Evolutionary conservation across 2,888 invertebrate genomes (phyloP).

Genomic region (Phyllotreta cruciferae): DNA sequence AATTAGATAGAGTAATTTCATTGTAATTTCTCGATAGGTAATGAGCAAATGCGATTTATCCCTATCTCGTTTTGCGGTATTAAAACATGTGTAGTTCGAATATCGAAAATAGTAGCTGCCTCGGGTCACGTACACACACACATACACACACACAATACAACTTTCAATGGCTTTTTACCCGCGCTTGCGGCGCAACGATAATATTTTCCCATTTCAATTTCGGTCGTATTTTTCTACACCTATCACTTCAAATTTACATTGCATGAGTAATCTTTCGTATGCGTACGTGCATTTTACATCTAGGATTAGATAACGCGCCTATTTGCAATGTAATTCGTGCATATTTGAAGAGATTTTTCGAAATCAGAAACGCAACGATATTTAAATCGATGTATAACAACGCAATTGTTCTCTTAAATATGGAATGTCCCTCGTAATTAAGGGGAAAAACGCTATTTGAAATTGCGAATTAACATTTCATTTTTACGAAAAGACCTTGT

Average conservation of each 20-base stretch:
- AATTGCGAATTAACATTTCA: too few relatives aligned
- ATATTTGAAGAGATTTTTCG: too few relatives aligned
- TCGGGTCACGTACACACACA: constrained; percentile 24
- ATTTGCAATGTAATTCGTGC: not conserved
- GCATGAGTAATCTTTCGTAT: not conserved
- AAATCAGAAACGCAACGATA: too few relatives aligned
- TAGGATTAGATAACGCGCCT: constrained; percentile 2
- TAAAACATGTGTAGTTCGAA: constrained; percentile 6
- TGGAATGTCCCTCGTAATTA: too few relatives aligned
- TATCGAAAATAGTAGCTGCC: constrained; percentile 18
- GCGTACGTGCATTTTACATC: constrained; percentile 2
- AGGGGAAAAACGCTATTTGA: too few relatives aligned
- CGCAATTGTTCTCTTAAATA: too few relatives aligned
- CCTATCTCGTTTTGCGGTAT: not conserved
- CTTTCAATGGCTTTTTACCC: not conserved
- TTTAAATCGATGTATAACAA: too few relatives aligned
- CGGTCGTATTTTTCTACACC: constrained; percentile 2
- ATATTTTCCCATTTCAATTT: constrained; percentile 1
- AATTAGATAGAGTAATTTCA: too few relatives aligned
- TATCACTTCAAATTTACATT: not conserved
- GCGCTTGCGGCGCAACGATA: too few relatives aligned
- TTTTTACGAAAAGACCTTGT: too few relatives aligned
- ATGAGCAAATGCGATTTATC: not conserved
- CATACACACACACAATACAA: not conserved
- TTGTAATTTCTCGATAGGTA: not conserved